Evolutionary conservation across 2,888 invertebrate species (phyloP), one percentile per base, ranked within the genome.

Genomic region (Drosophila meridionalis): DNA sequence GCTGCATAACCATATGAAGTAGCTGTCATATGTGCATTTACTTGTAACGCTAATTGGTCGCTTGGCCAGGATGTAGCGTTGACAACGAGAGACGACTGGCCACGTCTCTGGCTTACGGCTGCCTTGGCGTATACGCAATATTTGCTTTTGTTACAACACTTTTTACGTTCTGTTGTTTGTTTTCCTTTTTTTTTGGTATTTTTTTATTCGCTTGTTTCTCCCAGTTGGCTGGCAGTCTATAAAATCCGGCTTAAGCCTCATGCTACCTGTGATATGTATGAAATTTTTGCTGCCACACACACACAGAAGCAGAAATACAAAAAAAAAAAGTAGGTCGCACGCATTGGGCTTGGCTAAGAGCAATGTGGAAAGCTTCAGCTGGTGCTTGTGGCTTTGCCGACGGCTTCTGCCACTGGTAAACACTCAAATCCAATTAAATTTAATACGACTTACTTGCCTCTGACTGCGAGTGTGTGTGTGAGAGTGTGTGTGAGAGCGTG

Each of bases 391-490:
- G 83, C 88, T 86, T 87, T 82, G 83, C 87, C 65, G 79, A 67
- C 87, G 89, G 87, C 85, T 84, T 84, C 82, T 80, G 81, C 81
- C 86, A 76, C 83, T 82, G 88, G 87, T 87, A 87, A 87, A 89
- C 88, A 86, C 90, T 89, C 88, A 87, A 87, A 87, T 87, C 87
- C 87, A 87, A 87, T 87, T 87, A 87, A 87, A 89, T 87, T 89
- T 87, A 89, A 87, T 87, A 86, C 87, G 90, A 89, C 90, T 87
- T 87, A 89, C 88, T 88, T 85, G 80, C 77, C 85, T 71, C 80
- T 79, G 74, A 26, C 71, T 70, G 53, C 55, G 58, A 45, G 65
- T 38, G 62, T 72, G 63, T 59, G 45, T 55, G 47, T 59, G 52
- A 43, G 47, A 66, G 64, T 56, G 43, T 47, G 57, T 12, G 36